A percentile compares a stretch with the other conserved stretches of the same genome.
These are phyloP conservation scores for Bombus pyrosoma DNA, from an alignment of 1,140 invertebrate genomes.

Conservation along the genomic window DNA sequence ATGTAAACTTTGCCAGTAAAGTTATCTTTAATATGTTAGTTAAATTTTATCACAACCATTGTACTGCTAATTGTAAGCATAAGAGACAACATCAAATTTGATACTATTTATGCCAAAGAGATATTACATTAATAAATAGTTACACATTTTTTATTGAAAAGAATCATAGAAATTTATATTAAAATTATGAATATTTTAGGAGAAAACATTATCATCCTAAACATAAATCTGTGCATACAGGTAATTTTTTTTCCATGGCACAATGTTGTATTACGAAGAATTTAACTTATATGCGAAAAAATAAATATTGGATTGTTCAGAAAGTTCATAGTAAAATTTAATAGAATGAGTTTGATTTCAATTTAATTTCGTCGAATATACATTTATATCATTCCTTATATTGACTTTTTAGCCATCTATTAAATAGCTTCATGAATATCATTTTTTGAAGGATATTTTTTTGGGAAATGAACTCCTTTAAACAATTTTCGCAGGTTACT, in stretches of 20 bases:
- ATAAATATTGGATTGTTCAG: background rate
- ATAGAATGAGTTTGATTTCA: background rate
- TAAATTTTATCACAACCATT: slow-evolving; percentile 31
- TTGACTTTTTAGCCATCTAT: background rate
- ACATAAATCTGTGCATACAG: slow-evolving; percentile 10
- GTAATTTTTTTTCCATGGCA: slow-evolving; percentile 32
- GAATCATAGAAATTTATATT: slow-evolving; percentile 11
- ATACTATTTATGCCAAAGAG: slow-evolving; percentile 4
- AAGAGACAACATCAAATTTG: slow-evolving; percentile 6
- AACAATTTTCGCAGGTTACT: background rate
- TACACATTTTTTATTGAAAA: slow-evolving; percentile 14
- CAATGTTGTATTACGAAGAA: slow-evolving; percentile 17
- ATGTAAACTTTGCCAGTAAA: slow-evolving; percentile 26
- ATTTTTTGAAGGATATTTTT: background rate
- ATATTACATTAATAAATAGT: slow-evolving; percentile 12
- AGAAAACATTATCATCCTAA: slow-evolving; percentile 5
- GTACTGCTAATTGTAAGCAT: slow-evolving; percentile 19
- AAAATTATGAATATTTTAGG: background rate
- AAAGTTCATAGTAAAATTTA: background rate
- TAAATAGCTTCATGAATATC: background rate
- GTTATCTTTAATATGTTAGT: background rate
- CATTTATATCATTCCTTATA: background rate
- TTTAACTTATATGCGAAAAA: slow-evolving; percentile 2
- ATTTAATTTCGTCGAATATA: background rate
- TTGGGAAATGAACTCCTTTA: background rate